Evolutionary conservation across 2,113 vertebrate genomes (phyloP), one percentile per base, ranked within the genome.

Genomic region (Lethenteron reissneri): DNA sequence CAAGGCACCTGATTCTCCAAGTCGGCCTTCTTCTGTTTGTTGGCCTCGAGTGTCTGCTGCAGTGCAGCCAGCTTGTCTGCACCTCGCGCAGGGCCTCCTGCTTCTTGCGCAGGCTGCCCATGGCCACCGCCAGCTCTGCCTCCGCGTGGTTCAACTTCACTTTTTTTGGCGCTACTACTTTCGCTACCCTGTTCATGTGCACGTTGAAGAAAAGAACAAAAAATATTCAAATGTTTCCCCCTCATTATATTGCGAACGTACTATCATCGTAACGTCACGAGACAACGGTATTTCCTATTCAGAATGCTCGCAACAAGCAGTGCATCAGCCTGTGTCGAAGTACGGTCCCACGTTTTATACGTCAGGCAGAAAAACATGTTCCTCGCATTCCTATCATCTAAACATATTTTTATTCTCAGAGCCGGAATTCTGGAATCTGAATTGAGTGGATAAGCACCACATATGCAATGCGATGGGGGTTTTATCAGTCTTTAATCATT

Each of bases 81-180:
- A 90, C 84, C 17, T 88, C 86, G 21, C 77, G 81, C 17, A 91
- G 80, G 41, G 82, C 83, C 10, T 82, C 82, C 76, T 92, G 82
- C 75, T 90, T 92, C 76, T 85, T 87, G 58, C 75, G 77, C 10
- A 88, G 81, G 71, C 83, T 76, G 3, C 83, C 81, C 82, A 83
- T 84, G 41, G 86, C 88, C 71, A 86, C 75, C n/a, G 75, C 81
- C 70, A 87, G 78, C 76, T 90, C 78, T 57, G 76, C 83, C 77
- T 90, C 83, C 5, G 86, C 87, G 69, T 80, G 57, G 57, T 79
- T 80, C 70, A 90, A 77, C 74, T 91, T 92, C 56, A 84, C 76
- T 77, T 87, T 88, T 78, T 90, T 91, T 2, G 86, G 86, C 71
- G 86, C 85, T 59, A 91, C 85, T 15, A 87, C 83, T 81, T 89